Base-by-base conservation (phyloP, 2,888 invertebrate species). In the Drosophila colorata region DNA sequence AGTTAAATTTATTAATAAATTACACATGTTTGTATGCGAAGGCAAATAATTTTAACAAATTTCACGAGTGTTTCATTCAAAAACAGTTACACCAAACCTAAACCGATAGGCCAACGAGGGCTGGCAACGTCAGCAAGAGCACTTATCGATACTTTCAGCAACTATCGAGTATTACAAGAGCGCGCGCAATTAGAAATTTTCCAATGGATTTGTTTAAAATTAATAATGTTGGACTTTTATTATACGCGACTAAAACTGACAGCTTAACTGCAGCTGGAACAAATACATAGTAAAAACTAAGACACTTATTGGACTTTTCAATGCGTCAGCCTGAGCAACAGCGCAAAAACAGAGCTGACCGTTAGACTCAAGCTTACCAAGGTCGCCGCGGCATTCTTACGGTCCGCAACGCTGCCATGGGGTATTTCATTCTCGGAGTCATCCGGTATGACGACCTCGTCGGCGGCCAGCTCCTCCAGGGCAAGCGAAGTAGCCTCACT, bases 401-500 rank as follows among this genome's bases (percentile, higher is more conserved):
- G 87, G 69, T 90, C 88, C 13, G 85, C 89, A 38, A 83, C 64
- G n/a, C 80, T 85, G 23, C 92, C 91, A 80, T 91, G 91, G 7
- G 91, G 90, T 58, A 92, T 92, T 68, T 91, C 93, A 46, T 94
- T 93, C 9, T 93, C 89, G 0, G 79, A 72, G 31, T 80, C 82
- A 60, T 85, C 69, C 1, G 83, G 83, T 13, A 61, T 56, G 1
- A 67, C 85, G 93, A 93, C 76, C 93, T 80, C 82, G 28, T 80
- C 78, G 28, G 78, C 74, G 9, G 77, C 88, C 40, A 93, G 90
- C 82, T 93, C 93, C 46, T 93, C 93, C 18, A 93, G 69, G 0
- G 95, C 93, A 8, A 94, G 90, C 0, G 93, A 91, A 1, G 96
- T 93, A 0, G 95, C 95, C 63, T 94, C 94, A 87, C 96, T 95